Evolutionary conservation across 2,113 vertebrate species (phyloP), one percentile per base, ranked within the genome.

Genomic region (Ageneiosus marmoratus): DNA sequence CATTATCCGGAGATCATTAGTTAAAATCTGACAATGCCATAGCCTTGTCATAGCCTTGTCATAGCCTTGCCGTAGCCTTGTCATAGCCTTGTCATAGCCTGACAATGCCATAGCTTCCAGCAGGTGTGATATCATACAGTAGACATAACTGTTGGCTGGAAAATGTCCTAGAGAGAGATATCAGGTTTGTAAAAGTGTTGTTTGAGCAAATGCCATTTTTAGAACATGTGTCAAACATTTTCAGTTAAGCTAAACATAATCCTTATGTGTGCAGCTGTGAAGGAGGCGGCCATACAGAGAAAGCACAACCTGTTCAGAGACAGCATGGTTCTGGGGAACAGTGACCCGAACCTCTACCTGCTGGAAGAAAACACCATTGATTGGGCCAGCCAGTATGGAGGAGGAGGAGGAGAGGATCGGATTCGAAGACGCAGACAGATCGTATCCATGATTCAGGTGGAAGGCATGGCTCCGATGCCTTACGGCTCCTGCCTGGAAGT

Each of bases 251-350:
- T 48, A 46, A 60, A 50, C 18, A 18, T 9, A 12, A 34, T 56
- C 2, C 29, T 46, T 76, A 32, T 77, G 72, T 58, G 83, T 51
- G 0, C 92, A 99, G 97, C 96, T 0, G 98, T 99, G 93, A 98
- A 98, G 91, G 98, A 99, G 81, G 97, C 97, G 0, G 98, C 97
- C 0, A 95, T 96, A 83, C 97, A 99, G 94, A 91, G 96, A 81
- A 97, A 94, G 85, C 97, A 99, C 91, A 99, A 99, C 87, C 94
- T 99, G 4, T 99, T 95, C 92, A 92, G 97, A 1, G 98, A 99
- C 94, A 99, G 98, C 93, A 92, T 99, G 62, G 92, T 98, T 20
- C 90, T 99, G 92, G 95, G 93, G 88, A 96, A 95, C 94, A 98
- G 97, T 0, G 97, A 99, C 88, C 96, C 96, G 84, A 97, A 97